Conservation (phyloP, 2,888 invertebrate genomes). For the Drosophila histrio region DNA sequence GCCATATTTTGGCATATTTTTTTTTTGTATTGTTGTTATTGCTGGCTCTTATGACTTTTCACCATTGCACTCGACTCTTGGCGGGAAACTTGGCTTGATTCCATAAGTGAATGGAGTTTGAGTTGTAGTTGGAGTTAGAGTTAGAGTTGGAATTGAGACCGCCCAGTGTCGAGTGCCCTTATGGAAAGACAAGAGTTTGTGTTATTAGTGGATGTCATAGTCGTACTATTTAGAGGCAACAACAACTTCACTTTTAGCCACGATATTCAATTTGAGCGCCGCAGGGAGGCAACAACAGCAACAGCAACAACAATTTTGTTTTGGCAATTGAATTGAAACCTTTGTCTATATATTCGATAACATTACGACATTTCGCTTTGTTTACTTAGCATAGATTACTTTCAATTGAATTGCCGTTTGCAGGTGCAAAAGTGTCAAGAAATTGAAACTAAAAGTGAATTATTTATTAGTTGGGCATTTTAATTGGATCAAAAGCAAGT, state of each 20-base stretch:
- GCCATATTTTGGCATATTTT: constrained; percentile 8
- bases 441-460: constrained; percentile 33
- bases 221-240: constrained; percentile 51
- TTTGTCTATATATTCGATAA: constrained; percentile 55
- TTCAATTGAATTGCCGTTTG: constrained; percentile 52
- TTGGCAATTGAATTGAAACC: constrained; percentile 52
- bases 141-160: constrained; percentile 25
- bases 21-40: constrained; percentile 19
- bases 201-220: constrained; percentile 74
- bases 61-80: constrained; percentile 68
- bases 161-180: constrained; percentile 56
- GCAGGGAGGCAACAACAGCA: constrained; percentile 50
- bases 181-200: constrained; percentile 28
- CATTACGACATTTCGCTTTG: constrained; percentile 58
- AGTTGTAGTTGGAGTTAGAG: constrained; percentile 42
- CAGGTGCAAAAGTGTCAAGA: constrained; percentile 39
- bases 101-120: constrained; percentile 65
- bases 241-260: constrained; percentile 64
- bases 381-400: constrained; percentile 5
- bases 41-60: constrained; percentile 68
- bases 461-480: constrained; percentile 19
- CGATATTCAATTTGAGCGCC: constrained; percentile 73
- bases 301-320: constrained; percentile 34
- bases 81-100: constrained; percentile 42
- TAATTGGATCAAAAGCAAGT: constrained; percentile 52